phyloP scores from a whole-genome alignment of 2,113 vertebrate species.

The Corythaixoides concolor region DNA sequence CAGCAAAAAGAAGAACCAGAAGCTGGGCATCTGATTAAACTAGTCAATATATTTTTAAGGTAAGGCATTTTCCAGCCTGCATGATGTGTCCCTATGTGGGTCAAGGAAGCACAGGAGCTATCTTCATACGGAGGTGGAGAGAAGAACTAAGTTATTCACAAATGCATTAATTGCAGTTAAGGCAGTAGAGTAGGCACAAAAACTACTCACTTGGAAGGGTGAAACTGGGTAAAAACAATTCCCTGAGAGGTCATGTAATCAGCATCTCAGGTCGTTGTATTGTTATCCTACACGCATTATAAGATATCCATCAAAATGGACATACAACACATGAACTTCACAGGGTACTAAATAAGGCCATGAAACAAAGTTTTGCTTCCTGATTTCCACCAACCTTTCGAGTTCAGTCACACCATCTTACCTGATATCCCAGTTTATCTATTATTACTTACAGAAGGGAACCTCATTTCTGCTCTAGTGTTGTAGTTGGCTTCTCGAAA shows the following conservation, averaged over 20 bases:
- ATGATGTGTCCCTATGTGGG: rapidly evolving
- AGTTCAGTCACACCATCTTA: background rate
- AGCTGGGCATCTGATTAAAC: background rate
- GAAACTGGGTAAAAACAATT: background rate
- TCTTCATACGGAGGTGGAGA: background rate
- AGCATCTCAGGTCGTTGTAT: background rate
- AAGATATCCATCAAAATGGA: background rate
- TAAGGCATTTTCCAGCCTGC: background rate
- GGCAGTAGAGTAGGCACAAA: background rate
- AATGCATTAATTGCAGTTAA: background rate
- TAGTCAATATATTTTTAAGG: background rate
- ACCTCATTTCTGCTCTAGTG: background rate
- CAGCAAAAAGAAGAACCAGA: background rate
- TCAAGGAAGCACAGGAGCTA: background rate
- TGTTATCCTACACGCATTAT: background rate
- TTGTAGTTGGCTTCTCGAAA: background rate
- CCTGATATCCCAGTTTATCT: background rate
- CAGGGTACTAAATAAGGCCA: background rate
- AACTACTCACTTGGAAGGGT: background rate
- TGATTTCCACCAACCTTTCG: background rate
- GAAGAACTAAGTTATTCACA: background rate
- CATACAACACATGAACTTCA: background rate
- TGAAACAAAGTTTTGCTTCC: background rate
- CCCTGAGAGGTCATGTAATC: background rate
- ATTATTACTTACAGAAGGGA: background rate